phyloP scores from a whole-genome alignment of 2,797 vertebrate species.

The Melanogrammus aeglefinus region DNA sequence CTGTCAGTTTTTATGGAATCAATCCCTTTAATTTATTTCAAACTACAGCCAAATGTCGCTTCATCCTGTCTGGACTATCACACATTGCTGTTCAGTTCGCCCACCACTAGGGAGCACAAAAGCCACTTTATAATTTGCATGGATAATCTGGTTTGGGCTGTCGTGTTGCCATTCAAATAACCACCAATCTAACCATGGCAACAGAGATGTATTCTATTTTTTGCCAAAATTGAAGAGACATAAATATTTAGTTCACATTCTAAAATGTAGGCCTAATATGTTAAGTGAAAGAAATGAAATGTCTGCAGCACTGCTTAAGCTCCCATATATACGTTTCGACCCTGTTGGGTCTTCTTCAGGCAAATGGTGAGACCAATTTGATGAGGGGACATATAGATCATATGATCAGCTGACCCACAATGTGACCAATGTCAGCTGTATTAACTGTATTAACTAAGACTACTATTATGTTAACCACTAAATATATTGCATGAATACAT shows the following conservation, averaged over 20 bases:
- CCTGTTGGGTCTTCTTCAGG: no score
- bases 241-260: not conserved
- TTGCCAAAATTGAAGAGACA: not conserved
- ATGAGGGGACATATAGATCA: no score
- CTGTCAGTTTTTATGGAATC: not conserved
- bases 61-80: not conserved
- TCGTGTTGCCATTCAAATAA: not conserved
- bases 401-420: no score
- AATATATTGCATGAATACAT: not conserved
- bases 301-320: no score
- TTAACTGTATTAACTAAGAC: no score
- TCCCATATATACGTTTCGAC: no score
- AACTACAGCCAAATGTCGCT: not conserved
- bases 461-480: not conserved
- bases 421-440: no score
- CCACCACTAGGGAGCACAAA: slow-evolving; percentile 1
- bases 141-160: not conserved
- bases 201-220: not conserved
- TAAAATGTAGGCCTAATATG: not conserved
- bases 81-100: not conserved
- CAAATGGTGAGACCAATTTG: no score
- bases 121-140: not conserved
- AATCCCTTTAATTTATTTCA: not conserved
- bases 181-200: not conserved
- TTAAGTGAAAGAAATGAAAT: no score